A percentile compares a stretch with the other conserved stretches of the same genome.
phyloP scores from a whole-genome alignment of 2,797 vertebrate genomes.

The Nasua narica region DNA sequence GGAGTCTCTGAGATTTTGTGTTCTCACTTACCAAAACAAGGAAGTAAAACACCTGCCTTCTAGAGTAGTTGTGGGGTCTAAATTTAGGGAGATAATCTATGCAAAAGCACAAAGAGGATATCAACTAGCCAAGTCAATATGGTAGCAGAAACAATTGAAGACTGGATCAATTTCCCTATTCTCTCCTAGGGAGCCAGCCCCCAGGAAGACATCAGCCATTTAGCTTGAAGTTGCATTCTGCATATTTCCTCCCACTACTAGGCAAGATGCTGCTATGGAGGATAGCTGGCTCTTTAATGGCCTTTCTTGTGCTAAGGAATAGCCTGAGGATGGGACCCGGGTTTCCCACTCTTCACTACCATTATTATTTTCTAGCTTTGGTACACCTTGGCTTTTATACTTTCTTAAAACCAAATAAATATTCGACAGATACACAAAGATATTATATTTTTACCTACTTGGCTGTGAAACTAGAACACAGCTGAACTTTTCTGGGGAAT shows the following conservation, averaged over 20 bases:
- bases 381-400: not conserved
- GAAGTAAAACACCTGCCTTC: not conserved
- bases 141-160: not conserved
- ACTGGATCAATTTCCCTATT: not conserved
- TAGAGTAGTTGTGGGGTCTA: not conserved
- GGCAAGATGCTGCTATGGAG: not conserved
- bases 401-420: not conserved
- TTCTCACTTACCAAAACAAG: not conserved
- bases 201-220: not conserved
- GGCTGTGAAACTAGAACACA: not conserved
- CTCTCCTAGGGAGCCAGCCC: not conserved
- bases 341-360: not conserved
- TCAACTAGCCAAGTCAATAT: not conserved
- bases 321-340: not conserved
- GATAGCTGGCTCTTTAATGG: not conserved
- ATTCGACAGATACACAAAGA: not conserved
- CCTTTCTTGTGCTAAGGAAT: not conserved
- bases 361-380: not conserved
- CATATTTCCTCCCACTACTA: too few relatives aligned
- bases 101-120: not conserved
- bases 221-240: not conserved
- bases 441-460: not conserved
- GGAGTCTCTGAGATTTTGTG: not conserved
- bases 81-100: not conserved
- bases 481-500: not conserved